These are phyloP conservation scores for Dermatemys mawii DNA, from an alignment of 2,113 vertebrate species.

Conservation along the genomic window DNA sequence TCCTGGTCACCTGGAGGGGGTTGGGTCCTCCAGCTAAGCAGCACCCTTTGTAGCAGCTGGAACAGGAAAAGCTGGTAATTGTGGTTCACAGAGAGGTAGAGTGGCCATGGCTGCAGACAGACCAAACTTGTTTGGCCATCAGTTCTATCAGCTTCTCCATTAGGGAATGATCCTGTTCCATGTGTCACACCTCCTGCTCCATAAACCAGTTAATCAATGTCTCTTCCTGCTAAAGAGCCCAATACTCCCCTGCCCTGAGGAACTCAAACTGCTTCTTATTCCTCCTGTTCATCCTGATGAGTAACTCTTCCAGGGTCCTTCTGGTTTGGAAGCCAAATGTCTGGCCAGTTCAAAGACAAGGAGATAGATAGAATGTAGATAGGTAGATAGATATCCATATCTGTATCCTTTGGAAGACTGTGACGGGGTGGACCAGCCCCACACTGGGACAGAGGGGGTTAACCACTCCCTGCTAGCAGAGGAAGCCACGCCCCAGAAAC, in stretches of 20 bases:
- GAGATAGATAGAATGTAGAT: too few relatives aligned
- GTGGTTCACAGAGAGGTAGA: neutral
- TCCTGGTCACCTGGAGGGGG: too few relatives aligned
- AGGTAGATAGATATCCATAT: too few relatives aligned
- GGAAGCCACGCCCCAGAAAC: too few relatives aligned
- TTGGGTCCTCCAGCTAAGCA: neutral
- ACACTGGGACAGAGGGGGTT: too few relatives aligned
- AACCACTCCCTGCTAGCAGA: too few relatives aligned
- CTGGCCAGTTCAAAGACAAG: neutral
- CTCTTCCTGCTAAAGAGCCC: neutral
- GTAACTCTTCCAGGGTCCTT: neutral
- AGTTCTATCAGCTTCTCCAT: neutral
- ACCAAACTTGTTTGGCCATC: neutral
- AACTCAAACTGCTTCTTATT: neutral
- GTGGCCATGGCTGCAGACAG: neutral
- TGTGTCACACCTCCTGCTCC: too few relatives aligned
- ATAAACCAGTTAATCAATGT: too few relatives aligned
- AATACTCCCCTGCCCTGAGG: neutral
- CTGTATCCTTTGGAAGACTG: too few relatives aligned
- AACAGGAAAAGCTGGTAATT: neutral
- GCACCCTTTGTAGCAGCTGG: neutral
- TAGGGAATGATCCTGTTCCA: neutral
- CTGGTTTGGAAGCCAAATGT: neutral
- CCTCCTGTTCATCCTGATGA: too few relatives aligned
- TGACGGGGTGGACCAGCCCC: too few relatives aligned